Conservation (phyloP, 2,113 vertebrate species). For the Tricholaema leucomelas region DNA sequence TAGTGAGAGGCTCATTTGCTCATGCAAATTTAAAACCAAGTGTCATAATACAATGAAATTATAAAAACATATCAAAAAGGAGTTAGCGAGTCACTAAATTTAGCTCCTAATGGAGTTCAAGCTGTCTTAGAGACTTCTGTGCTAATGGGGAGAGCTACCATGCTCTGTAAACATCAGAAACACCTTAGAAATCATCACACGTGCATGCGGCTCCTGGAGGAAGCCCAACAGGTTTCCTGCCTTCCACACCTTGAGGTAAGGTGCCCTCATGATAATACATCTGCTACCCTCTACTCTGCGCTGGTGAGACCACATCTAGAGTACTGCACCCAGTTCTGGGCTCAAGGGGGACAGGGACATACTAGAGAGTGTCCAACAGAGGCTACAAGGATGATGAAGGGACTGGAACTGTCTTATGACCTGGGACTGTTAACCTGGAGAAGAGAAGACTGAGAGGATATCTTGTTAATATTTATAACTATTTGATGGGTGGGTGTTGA, state of each 20-base stretch:
- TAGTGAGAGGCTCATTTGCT: constrained; percentile 58
- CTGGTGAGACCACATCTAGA: too few relatives aligned
- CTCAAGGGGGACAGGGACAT: too few relatives aligned
- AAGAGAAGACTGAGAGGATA: too few relatives aligned
- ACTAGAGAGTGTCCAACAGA: too few relatives aligned
- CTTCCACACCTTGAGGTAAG: background rate
- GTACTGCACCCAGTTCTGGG: too few relatives aligned
- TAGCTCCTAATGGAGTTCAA: constrained; percentile 50
- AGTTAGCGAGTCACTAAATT: constrained; percentile 65
- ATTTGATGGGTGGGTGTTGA: too few relatives aligned
- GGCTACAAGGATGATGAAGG: too few relatives aligned
- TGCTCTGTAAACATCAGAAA: constrained; percentile 6
- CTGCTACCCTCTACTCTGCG: too few relatives aligned
- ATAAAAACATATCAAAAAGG: constrained; percentile 64
- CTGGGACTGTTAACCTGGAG: too few relatives aligned
- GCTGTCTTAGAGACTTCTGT: background rate
- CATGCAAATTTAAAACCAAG: constrained; percentile 68
- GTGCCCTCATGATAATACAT: too few relatives aligned
- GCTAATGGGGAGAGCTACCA: background rate
- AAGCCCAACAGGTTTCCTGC: background rate
- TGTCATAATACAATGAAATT: constrained; percentile 70
- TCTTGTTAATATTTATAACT: too few relatives aligned
- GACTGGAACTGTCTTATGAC: too few relatives aligned
- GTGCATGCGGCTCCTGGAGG: background rate
- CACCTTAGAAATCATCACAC: background rate